Evolutionary conservation across 37 sponge, comb jelly and placozoan species (phyloP).

Genomic region (Aphrocallistes beatrix): DNA sequence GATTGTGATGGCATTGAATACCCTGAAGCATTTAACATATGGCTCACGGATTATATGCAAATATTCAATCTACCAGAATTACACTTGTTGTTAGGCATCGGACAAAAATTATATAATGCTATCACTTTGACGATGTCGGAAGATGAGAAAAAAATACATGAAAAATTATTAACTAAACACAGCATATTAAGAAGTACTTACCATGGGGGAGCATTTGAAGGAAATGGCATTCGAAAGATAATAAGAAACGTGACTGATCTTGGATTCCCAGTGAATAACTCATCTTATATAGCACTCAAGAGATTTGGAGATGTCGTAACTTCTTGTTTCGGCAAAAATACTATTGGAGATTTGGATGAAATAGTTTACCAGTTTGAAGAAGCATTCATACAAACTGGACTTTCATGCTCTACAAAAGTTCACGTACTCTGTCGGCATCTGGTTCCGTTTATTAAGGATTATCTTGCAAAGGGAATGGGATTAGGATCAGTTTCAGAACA

Average conservation of each 20-base stretch:
- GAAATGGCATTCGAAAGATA: not conserved
- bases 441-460: not conserved
- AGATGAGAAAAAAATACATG: not conserved
- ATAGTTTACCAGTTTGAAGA: not conserved
- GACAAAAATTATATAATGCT: not conserved
- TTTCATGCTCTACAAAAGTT: not conserved
- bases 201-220: constrained; percentile 15
- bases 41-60: not conserved
- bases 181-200: not conserved
- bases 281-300: not conserved
- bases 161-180: not conserved
- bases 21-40: not conserved
- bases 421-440: not conserved
- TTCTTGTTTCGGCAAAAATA: not conserved
- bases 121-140: not conserved
- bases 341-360: not conserved
- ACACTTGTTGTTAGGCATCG: not conserved
- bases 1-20: not conserved
- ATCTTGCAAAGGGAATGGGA: not conserved
- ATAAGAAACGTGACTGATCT: not conserved
- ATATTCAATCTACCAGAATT: not conserved
- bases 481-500: not conserved
- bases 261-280: not conserved
- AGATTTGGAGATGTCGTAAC: not conserved
- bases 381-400: not conserved